Percentiles rank a stretch among this genome's conserved stretches.
phyloP scores from a whole-genome alignment of 1,140 invertebrate genomes.

The Drosophila kepulauana region DNA sequence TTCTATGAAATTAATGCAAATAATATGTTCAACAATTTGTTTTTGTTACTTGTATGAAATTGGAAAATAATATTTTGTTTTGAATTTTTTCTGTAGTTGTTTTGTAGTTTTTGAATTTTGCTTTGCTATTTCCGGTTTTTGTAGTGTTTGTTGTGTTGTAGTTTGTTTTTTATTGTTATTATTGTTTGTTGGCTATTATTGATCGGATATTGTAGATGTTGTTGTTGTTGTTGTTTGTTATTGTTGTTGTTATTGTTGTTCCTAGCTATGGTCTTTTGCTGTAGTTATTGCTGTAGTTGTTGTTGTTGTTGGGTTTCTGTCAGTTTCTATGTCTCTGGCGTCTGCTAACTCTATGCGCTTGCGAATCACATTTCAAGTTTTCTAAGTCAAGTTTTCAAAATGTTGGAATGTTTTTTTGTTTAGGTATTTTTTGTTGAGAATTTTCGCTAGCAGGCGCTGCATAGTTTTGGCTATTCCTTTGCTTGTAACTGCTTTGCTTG shows the following conservation, averaged over 20 bases:
- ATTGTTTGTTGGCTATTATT: conserved; percentile 67
- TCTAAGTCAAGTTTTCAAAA: conserved; percentile 34
- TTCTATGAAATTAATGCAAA: conserved; percentile 33
- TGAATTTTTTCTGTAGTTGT: conserved; percentile 17
- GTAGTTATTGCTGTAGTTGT: conserved; percentile 60
- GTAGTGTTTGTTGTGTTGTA: conserved; percentile 58
- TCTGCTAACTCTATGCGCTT: conserved; percentile 32
- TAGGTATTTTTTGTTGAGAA: conserved; percentile 11
- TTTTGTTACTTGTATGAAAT: conserved; percentile 21
- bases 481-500: conserved; percentile 59
- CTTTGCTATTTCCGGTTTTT: conserved; percentile 59
- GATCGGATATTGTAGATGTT: conserved; percentile 69
- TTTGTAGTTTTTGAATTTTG: conserved; percentile 72
- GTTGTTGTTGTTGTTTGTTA: conserved; percentile 58
- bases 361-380: conserved; percentile 39
- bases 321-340: conserved; percentile 47
- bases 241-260: conserved; percentile 62
- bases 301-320: conserved; percentile 64
- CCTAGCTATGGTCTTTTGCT: conserved; percentile 74
- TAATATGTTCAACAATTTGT: conserved; percentile 34
- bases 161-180: conserved; percentile 56
- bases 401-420: conserved; percentile 53
- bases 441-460: conserved; percentile 42
- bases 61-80: conserved; percentile 3
- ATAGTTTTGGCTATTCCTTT: conserved; percentile 45